Evolutionary conservation across 2,797 vertebrate species (phyloP), one percentile per base, ranked within the genome.

Genomic region (Oreonectes daqikongensis): DNA sequence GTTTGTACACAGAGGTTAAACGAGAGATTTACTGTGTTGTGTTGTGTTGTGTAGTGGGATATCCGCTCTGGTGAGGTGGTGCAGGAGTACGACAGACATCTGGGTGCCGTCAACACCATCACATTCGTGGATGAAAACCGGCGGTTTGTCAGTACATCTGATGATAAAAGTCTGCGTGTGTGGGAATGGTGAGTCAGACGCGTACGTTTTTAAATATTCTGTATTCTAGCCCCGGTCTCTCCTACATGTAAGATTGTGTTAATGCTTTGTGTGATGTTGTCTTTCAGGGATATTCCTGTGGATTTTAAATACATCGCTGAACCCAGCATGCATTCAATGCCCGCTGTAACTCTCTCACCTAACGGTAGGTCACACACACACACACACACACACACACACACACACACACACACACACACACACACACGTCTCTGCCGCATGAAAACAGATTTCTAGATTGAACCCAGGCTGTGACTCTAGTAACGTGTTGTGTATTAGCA

Each of bases 251-350:
- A 1, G 26, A 28, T 17, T 50, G 48, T 66, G 20, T 35, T 35
- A 32, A 35, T 18, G 7, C 15, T n/a, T 59, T 42, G 35, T 35
- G 8, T 83, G 48, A 18, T 46, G 15, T 4, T 53, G 18, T 87
- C 89, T 89, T 92, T 78, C 89, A 99, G 97, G 97, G 97, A 99
- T 87, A 99, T 99, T 90, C 97, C 97, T 60, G 97, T 99, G 89
- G 97, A 99, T 91, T 99, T 99, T 88, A 99, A 99, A 84, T 99
- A 99, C 86, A 99, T 99, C 53, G 97, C 97, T 5, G 97, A 99
- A 88, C 97, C 97, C 86, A 99, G 97, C 75, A 99, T 99, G 97
- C 97, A 99, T 87, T 99, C 97, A 0, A 99, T 99, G 97, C 97
- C 97, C 75, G 96, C 97, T 2, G 97, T 99, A 86, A 99, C 97